Conservation (phyloP, 2,888 invertebrate species). For the Drosophila flavopinicola region DNA sequence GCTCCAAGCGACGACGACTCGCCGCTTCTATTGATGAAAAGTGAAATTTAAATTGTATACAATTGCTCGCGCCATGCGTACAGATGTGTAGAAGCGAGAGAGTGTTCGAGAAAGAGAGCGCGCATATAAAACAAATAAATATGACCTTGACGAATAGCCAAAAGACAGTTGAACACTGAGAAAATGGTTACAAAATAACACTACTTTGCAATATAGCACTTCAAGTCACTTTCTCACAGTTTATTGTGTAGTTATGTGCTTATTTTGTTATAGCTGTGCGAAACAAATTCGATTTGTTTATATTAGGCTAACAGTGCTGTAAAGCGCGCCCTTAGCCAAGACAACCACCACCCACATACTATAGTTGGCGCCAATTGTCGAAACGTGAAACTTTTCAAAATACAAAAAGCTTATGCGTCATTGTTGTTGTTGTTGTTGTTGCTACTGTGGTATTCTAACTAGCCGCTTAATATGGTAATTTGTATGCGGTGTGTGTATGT, state of each 20-base stretch:
- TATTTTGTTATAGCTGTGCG: slow-evolving; percentile 1
- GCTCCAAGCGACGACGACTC: slow-evolving; percentile 43
- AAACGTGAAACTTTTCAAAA: slow-evolving; percentile 18
- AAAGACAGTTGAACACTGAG: not conserved
- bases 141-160: slow-evolving; percentile 32
- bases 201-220: slow-evolving; percentile 14
- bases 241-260: slow-evolving; percentile 3
- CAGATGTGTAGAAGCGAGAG: slow-evolving; percentile 41
- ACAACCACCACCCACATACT: slow-evolving; percentile 34
- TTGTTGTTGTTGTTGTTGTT: slow-evolving; percentile 32
- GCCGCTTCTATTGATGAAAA: slow-evolving; percentile 39
- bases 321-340: slow-evolving; percentile 46
- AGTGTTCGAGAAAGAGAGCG: not conserved
- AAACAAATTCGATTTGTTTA: slow-evolving; percentile 42
- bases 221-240: slow-evolving; percentile 3
- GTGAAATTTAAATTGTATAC: slow-evolving; percentile 55
- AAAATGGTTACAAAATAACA: slow-evolving; percentile 4
- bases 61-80: slow-evolving; percentile 46
- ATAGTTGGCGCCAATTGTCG: slow-evolving; percentile 27
- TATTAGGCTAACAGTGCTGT: slow-evolving; percentile 33
- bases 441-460: slow-evolving; percentile 27
- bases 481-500: slow-evolving; percentile 38
- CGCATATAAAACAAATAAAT: slow-evolving; percentile 4
- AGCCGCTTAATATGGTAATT: slow-evolving; percentile 67
- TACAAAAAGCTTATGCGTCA: slow-evolving; percentile 31